Conservation (phyloP, 2,797 vertebrate genomes). For the Mergus octosetaceus region DNA sequence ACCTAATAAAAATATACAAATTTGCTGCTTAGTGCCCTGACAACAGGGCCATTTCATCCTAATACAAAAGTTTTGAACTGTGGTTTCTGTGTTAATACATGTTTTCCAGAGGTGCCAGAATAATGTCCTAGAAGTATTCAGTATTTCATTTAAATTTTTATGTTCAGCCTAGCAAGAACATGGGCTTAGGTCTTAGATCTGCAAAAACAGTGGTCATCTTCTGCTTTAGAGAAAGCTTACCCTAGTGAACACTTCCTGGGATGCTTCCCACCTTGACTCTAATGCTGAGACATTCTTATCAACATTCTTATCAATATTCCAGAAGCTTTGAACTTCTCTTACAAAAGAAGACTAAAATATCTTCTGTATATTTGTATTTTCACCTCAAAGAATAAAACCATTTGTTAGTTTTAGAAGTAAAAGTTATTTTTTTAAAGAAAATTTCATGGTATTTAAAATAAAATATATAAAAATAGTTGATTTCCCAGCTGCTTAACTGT, state of each 20-base stretch:
- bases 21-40: not conserved
- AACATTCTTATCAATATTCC: not conserved
- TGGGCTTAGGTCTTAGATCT: not conserved
- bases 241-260: not conserved
- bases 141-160: not conserved
- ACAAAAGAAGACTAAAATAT: not conserved
- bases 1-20: not conserved
- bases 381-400: rapidly evolving
- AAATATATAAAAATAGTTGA: constrained; percentile 24
- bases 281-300: not conserved
- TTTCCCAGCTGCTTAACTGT: constrained; percentile 51
- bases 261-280: not conserved
- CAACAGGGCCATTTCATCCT: not conserved
- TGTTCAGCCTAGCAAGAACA: not conserved
- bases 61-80: not conserved
- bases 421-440: constrained; percentile 11
- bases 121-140: not conserved
- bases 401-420: constrained; percentile 17
- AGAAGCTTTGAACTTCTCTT: not conserved
- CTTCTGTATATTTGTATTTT: not conserved
- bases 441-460: constrained; percentile 22
- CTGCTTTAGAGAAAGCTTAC: not conserved
- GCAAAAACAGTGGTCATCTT: not conserved
- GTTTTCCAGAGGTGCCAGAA: not conserved
- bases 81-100: not conserved